Evolutionary conservation across 2,113 vertebrate species (phyloP).

Genomic region (Pleuronectes platessa): DNA sequence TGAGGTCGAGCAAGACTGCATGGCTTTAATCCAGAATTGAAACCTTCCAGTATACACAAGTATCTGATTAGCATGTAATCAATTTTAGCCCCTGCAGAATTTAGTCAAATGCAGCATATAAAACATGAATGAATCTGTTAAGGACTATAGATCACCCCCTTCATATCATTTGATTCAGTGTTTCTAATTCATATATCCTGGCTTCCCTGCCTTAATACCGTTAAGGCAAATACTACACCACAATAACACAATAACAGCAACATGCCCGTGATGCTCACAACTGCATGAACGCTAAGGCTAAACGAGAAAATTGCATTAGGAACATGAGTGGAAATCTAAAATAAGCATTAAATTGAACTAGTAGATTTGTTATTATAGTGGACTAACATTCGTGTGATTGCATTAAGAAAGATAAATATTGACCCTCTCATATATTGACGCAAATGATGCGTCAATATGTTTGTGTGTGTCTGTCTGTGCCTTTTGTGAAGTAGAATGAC

Average conservation of each 20-base stretch:
- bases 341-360: too few relatives aligned
- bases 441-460: not conserved
- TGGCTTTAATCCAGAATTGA: not conserved
- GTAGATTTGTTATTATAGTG: not conserved
- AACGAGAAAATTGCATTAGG: constrained; percentile 12
- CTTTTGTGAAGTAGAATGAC: too few relatives aligned
- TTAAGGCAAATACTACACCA: not conserved
- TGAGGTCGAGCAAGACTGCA: not conserved
- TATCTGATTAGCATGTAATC: constrained; percentile 28
- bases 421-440: too few relatives aligned
- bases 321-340: constrained; percentile 12
- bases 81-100: not conserved
- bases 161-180: constrained; percentile 1
- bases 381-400: not conserved
- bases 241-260: constrained; percentile 7
- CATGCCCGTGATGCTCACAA: constrained; percentile 20
- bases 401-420: too few relatives aligned
- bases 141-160: not conserved
- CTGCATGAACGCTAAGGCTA: constrained; percentile 34
- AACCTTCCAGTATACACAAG: not conserved
- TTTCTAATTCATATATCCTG: not conserved
- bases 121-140: not conserved
- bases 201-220: constrained; percentile 33
- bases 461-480: not conserved
- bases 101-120: constrained; percentile 4